phyloP scores from a whole-genome alignment of 2,888 invertebrate genomes.

The Sphaerophoria rueppellii region DNA sequence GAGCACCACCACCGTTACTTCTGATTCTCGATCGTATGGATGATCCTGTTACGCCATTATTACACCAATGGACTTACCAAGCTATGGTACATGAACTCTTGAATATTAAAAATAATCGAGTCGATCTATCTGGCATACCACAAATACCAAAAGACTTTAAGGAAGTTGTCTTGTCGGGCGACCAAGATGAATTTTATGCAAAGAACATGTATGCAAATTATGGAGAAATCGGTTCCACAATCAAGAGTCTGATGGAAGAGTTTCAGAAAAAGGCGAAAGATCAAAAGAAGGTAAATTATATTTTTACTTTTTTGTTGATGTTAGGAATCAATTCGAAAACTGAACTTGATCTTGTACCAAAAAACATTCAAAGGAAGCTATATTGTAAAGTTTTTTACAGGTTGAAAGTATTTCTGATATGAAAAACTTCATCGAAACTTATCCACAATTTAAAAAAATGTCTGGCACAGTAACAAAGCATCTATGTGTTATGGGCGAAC shows the following conservation, averaged over 20 bases:
- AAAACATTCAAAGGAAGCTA: too few species aligned
- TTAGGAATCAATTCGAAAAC: too few species aligned
- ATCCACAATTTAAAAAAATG: conserved; percentile 98
- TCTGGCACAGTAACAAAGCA: conserved; percentile 98
- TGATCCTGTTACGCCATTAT: conserved; percentile 97
- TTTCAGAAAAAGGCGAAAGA: conserved; percentile 97
- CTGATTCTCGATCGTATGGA: conserved; percentile 95
- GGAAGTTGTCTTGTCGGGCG: conserved; percentile 96
- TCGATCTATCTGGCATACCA: conserved; percentile 92
- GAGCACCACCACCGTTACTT: conserved; percentile 89
- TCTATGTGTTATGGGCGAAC: conserved; percentile 97
- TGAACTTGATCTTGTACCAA: too few species aligned
- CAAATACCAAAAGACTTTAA: conserved; percentile 94
- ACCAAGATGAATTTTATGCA: conserved; percentile 98
- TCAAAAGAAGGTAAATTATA: conserved; percentile 88
- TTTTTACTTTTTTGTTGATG: too few species aligned
- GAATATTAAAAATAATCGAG: conserved; percentile 95
- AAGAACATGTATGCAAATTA: conserved; percentile 97
- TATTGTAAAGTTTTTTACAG: not conserved
- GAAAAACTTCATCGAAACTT: conserved; percentile 99
- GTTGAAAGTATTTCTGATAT: conserved; percentile 99
- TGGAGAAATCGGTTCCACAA: conserved; percentile 98
- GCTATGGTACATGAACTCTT: conserved; percentile 99
- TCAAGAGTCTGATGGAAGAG: conserved; percentile 98
- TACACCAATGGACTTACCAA: conserved; percentile 99